phyloP scores from a whole-genome alignment of 1,140 invertebrate species.

The Drosophila truncata region DNA sequence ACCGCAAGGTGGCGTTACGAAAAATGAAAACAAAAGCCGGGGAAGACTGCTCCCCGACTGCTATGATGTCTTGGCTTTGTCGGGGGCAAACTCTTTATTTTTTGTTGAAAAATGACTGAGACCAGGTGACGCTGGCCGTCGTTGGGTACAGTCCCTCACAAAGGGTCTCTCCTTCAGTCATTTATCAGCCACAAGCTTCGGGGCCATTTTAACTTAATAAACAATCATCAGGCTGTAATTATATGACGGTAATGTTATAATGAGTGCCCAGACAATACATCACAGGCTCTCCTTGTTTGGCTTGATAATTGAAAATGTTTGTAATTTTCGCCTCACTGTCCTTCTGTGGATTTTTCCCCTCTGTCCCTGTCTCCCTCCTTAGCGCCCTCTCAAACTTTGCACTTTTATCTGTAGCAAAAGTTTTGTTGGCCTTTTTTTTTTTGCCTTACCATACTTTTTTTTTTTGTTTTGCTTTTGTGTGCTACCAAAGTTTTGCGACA shows the following conservation, averaged over 20 bases:
- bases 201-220: constrained; percentile 75
- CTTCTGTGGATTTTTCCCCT: constrained; percentile 13
- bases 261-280: constrained; percentile 78
- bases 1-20: constrained; percentile 48
- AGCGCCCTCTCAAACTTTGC: constrained; percentile 60
- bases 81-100: constrained; percentile 12
- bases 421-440: constrained; percentile 67
- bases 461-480: constrained; percentile 28
- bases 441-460: background rate
- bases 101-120: constrained; percentile 66
- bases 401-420: constrained; percentile 79
- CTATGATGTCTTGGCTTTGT: constrained; percentile 35
- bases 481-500: constrained; percentile 75
- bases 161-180: constrained; percentile 44
- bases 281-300: constrained; percentile 64
- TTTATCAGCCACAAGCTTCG: constrained; percentile 59
- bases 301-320: constrained; percentile 83
- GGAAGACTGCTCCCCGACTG: background rate
- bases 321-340: constrained; percentile 74
- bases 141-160: constrained; percentile 53
- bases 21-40: constrained; percentile 27
- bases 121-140: constrained; percentile 49
- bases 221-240: constrained; percentile 80
- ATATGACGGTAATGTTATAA: constrained; percentile 77
- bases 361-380: constrained; percentile 9